Percentiles rank a stretch among this genome's conserved stretches.
These are phyloP conservation scores for Saturnia pavonia DNA, from an alignment of 2,888 invertebrate genomes.

Conservation along the genomic window DNA sequence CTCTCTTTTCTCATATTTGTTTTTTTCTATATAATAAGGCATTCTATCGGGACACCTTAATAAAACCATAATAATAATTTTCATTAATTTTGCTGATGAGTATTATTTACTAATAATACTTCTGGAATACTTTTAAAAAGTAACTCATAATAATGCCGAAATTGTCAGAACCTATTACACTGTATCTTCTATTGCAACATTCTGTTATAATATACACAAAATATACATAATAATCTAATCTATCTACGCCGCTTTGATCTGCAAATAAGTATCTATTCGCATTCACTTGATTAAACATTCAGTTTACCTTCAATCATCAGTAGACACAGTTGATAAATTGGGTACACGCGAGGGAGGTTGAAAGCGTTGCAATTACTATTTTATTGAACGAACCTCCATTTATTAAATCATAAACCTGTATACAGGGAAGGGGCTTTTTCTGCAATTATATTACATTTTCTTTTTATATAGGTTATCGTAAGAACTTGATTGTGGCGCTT, in stretches of 20 bases:
- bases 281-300: neutral
- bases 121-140: neutral
- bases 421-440: neutral
- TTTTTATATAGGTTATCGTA: neutral
- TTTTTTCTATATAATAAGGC: too few species aligned
- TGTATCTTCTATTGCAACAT: neutral
- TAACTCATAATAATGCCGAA: neutral
- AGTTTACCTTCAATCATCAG: conserved; percentile 4
- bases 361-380: neutral
- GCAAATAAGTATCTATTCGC: neutral
- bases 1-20: too few species aligned
- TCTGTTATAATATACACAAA: neutral
- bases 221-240: neutral
- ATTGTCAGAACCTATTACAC: neutral
- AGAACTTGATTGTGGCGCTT: neutral
- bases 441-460: neutral
- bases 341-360: neutral
- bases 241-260: neutral
- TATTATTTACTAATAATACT: neutral
- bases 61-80: neutral
- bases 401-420: conserved; percentile 2
- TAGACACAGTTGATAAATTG: conserved; percentile 1
- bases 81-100: too few species aligned
- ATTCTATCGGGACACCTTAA: neutral
- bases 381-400: neutral